phyloP scores from a whole-genome alignment of 2,113 vertebrate genomes.

The Cervus canadensis region DNA sequence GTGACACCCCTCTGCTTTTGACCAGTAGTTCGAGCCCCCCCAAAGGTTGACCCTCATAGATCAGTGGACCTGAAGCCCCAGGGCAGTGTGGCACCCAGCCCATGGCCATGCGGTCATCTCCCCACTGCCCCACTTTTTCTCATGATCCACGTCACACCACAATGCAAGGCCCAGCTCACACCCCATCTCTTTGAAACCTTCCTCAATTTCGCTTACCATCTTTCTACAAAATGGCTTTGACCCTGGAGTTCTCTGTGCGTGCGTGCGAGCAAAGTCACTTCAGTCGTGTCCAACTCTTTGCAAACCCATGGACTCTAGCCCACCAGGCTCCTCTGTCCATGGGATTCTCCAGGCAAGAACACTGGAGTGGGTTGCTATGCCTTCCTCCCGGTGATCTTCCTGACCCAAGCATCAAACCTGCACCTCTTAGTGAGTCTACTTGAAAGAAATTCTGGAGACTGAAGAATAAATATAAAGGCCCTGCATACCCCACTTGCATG shows the following conservation, averaged over 20 bases:
- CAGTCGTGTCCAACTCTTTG: not conserved
- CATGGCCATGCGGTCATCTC: not conserved
- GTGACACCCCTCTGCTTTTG: not conserved
- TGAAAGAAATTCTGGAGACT: not conserved
- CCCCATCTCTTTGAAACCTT: not conserved
- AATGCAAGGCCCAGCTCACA: not conserved
- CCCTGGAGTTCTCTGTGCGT: not conserved
- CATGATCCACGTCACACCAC: not conserved
- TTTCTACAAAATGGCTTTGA: not conserved
- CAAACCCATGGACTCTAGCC: not conserved
- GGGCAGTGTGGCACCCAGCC: not conserved
- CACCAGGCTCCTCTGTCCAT: not conserved
- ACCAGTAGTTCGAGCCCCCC: not conserved
- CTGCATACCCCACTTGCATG: not conserved
- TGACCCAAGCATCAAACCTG: not conserved
- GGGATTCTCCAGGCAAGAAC: not conserved
- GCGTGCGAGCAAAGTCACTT: not conserved
- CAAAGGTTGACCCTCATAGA: not conserved
- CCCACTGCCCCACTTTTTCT: not conserved
- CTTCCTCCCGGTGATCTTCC: not conserved
- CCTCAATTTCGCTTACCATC: not conserved
- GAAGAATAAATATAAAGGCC: not conserved
- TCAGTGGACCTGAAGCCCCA: not conserved
- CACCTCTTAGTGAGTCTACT: not conserved
- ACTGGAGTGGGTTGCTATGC: not conserved